Percentiles rank a stretch among this genome's conserved stretches.
These are phyloP conservation scores for Ips nitidus DNA, from an alignment of 1,140 invertebrate species.

Conservation along the genomic window DNA sequence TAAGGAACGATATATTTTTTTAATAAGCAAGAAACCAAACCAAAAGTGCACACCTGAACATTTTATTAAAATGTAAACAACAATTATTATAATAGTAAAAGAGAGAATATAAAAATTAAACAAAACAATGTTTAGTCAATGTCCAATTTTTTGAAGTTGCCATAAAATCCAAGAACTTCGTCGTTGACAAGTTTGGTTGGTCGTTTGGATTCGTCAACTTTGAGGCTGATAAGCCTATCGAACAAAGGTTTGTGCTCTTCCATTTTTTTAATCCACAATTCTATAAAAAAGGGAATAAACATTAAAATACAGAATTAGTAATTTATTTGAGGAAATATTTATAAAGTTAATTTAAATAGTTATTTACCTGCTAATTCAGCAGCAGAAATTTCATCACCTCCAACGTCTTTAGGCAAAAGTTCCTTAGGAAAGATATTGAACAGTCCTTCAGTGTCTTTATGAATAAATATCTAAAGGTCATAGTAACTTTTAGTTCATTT, in stretches of 20 bases:
- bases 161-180: slow-evolving; percentile 40
- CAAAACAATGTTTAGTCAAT: slow-evolving; percentile 32
- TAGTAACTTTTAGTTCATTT: slow-evolving; percentile 2
- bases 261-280: slow-evolving; percentile 23
- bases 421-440: slow-evolving; percentile 55
- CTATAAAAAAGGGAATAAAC: slow-evolving; percentile 12
- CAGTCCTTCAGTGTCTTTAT: slow-evolving; percentile 38
- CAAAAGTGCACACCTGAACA: neutral
- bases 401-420: slow-evolving; percentile 59
- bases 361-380: slow-evolving; percentile 19
- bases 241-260: slow-evolving; percentile 27
- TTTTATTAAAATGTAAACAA: too few species aligned
- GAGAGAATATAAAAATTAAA: neutral
- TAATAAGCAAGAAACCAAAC: neutral
- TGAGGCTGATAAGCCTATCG: slow-evolving; percentile 28
- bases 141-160: slow-evolving; percentile 39
- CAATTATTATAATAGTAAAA: neutral
- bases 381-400: slow-evolving; percentile 52
- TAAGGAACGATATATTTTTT: neutral
- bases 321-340: neutral
- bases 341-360: neutral
- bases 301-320: neutral
- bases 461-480: slow-evolving; percentile 21
- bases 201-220: slow-evolving; percentile 34
- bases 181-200: slow-evolving; percentile 38